Evolutionary conservation across 2,888 invertebrate genomes (phyloP).

Genomic region (Ariolimax columbianus): DNA sequence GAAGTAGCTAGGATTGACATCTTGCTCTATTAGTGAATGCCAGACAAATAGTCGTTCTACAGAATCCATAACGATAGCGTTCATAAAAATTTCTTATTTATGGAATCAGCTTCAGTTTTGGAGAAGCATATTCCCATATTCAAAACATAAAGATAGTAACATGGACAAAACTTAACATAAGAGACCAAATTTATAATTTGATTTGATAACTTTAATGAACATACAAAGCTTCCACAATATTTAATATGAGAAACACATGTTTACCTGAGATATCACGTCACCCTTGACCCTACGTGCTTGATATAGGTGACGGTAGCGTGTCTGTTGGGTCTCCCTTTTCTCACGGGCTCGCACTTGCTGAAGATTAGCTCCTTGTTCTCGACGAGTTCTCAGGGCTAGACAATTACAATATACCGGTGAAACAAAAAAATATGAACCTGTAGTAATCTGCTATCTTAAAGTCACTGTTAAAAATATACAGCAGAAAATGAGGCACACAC

Average conservation of each 20-base stretch:
- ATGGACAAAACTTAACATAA: too few relatives aligned
- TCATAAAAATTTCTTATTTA: too few relatives aligned
- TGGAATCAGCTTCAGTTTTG: too few relatives aligned
- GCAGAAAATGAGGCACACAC: background rate
- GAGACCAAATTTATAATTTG: too few relatives aligned
- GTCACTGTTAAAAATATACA: background rate
- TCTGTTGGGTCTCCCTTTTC: conserved; percentile 88
- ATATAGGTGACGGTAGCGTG: conserved; percentile 90
- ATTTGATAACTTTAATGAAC: background rate
- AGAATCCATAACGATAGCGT: too few relatives aligned
- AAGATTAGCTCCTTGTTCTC: conserved; percentile 66
- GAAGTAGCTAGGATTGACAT: too few relatives aligned
- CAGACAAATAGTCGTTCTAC: too few relatives aligned
- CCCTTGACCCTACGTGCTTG: conserved; percentile 93
- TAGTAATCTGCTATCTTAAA: background rate
- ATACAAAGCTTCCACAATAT: background rate
- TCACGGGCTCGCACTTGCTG: conserved; percentile 84
- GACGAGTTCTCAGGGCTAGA: conserved; percentile 21
- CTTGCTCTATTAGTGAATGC: too few relatives aligned
- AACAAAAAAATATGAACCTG: background rate
- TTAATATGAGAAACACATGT: background rate
- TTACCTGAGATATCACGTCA: conserved; percentile 91
- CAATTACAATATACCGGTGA: background rate
- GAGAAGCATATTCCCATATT: too few relatives aligned
- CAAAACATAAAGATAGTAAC: too few relatives aligned